These are phyloP conservation scores for Felis catus DNA, from an alignment of 2,113 vertebrate species.

Conservation along the genomic window F.catus_Fca126_mat1.0 CM031416.1:151469501-151470000, in stretches of 20 bases:
- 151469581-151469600: background rate
- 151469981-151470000: too few relatives aligned
- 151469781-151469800: background rate
- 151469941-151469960: background rate
- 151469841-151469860: background rate
- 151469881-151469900: background rate
- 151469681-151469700: background rate
- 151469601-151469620: too few relatives aligned
- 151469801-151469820: background rate
- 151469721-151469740: background rate
- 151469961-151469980: too few relatives aligned
- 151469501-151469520: background rate
- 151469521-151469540: background rate
- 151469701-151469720: background rate
- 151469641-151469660: rapidly evolving
- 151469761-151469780: background rate
- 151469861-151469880: background rate
- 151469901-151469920: too few relatives aligned
- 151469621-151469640: background rate
- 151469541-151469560: background rate
- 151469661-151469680: rapidly evolving
- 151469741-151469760: background rate
- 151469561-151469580: background rate
- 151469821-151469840: background rate
- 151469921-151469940: background rate